These are phyloP conservation scores for Panopea generosa DNA, from an alignment of 2,888 invertebrate genomes.

Conservation along the genomic window DNA sequence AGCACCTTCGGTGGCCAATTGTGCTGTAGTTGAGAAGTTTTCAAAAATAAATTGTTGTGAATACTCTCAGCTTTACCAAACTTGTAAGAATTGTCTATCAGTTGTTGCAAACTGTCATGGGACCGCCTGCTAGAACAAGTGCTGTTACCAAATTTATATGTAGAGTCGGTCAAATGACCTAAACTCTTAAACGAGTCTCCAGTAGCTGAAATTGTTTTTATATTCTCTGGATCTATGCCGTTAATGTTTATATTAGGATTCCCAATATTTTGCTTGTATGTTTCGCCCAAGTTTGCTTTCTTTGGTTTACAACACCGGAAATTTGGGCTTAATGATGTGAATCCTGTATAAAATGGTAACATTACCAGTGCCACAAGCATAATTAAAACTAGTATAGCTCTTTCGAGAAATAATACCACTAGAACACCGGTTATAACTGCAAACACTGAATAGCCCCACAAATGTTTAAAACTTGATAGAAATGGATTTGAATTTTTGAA, in stretches of 20 bases:
- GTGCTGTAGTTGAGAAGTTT: no score
- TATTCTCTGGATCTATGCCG: neutral
- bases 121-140: neutral
- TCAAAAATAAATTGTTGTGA: neutral
- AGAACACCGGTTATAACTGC: conserved; percentile 66
- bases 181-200: conserved; percentile 16
- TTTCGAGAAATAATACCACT: conserved; percentile 66
- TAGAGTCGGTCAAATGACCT: conserved; percentile 2
- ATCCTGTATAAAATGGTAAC: conserved; percentile 77
- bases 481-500: conserved; percentile 78
- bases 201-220: conserved; percentile 21
- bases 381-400: conserved; percentile 67
- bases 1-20: conserved; percentile 5
- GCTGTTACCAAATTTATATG: neutral
- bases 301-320: conserved; percentile 45
- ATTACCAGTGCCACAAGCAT: conserved; percentile 73
- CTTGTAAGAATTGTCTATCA: conserved; percentile 19
- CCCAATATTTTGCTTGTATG: conserved; percentile 16
- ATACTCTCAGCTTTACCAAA: conserved; percentile 6
- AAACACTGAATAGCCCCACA: conserved; percentile 78
- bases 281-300: conserved; percentile 14
- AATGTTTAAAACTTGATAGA: conserved; percentile 75
- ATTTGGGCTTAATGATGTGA: conserved; percentile 72
- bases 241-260: neutral
- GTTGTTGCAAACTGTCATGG: neutral